Evolutionary conservation across 1,140 invertebrate species (phyloP).

Genomic region (Eubasilissa regina): DNA sequence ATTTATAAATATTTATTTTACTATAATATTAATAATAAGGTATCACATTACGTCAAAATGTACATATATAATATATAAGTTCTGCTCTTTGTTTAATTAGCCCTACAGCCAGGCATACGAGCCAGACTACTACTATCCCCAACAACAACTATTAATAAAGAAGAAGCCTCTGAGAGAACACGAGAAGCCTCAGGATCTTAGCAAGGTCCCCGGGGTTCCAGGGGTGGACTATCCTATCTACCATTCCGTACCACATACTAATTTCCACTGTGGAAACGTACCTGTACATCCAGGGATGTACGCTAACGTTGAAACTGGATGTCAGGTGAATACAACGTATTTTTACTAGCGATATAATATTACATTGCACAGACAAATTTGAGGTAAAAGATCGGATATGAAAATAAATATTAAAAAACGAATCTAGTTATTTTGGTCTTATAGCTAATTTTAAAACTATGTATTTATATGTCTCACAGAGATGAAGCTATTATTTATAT

Average conservation of each 20-base stretch:
- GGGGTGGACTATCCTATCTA: constrained; percentile 87
- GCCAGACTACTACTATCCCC: constrained; percentile 49
- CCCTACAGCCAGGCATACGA: constrained; percentile 19
- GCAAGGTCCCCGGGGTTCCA: constrained; percentile 83
- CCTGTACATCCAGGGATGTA: constrained; percentile 88
- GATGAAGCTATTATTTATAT: too few relatives aligned
- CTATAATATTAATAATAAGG: too few relatives aligned
- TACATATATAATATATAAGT: neutral
- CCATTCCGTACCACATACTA: constrained; percentile 82
- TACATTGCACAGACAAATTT: too few relatives aligned
- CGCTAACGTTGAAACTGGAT: constrained; percentile 88
- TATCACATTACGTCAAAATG: neutral
- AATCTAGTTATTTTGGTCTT: too few relatives aligned
- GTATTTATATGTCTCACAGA: too few relatives aligned
- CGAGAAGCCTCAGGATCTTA: constrained; percentile 82
- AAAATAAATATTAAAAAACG: too few relatives aligned
- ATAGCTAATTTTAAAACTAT: too few relatives aligned
- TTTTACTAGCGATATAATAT: too few relatives aligned
- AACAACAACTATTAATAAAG: constrained; percentile 23
- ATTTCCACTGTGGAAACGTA: constrained; percentile 83
- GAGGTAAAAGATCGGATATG: too few relatives aligned
- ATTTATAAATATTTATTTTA: too few relatives aligned
- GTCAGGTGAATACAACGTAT: constrained; percentile 76
- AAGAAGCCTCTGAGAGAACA: constrained; percentile 67
- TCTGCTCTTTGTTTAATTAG: neutral